A percentile compares a stretch with the other conserved stretches of the same genome.
Evolutionary conservation across 2,113 vertebrate species (phyloP).

Genomic region (Corythoichthys intestinalis): DNA sequence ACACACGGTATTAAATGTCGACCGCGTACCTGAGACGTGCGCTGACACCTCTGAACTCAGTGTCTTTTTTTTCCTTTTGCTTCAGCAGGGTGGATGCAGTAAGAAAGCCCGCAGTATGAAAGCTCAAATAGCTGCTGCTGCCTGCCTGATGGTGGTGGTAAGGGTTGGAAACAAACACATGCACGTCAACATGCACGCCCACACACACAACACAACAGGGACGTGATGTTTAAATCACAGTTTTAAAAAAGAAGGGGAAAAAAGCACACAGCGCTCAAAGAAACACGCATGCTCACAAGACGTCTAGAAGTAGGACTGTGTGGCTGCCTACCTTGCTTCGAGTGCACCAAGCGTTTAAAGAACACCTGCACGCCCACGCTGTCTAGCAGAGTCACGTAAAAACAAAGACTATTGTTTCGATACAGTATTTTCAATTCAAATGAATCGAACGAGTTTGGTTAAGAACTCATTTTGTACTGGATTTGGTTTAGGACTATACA

Average conservation of each 20-base stretch:
- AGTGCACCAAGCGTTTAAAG: background rate
- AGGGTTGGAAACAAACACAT: conserved; percentile 51
- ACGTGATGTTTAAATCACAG: conserved; percentile 14
- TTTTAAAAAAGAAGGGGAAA: background rate
- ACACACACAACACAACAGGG: background rate
- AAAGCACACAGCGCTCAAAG: background rate
- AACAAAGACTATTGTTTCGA: conserved; percentile 5
- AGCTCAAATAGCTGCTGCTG: conserved; percentile 39
- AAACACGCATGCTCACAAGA: conserved; percentile 1
- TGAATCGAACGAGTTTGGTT: background rate
- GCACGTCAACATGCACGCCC: background rate
- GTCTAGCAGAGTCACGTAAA: background rate
- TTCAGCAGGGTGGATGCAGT: conserved; percentile 51
- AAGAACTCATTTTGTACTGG: background rate
- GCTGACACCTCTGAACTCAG: conserved; percentile 32
- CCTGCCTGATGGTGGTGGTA: background rate
- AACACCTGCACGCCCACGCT: conserved; percentile 12
- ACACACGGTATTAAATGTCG: background rate
- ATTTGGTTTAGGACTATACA: background rate
- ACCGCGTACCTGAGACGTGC: conserved; percentile 43
- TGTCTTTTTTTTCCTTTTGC: background rate
- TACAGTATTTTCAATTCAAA: background rate
- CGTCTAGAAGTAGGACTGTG: background rate
- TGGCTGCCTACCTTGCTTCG: background rate
- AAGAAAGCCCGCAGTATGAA: conserved; percentile 48